phyloP scores from a whole-genome alignment of 1,140 invertebrate genomes.

The Samia ricini region DNA sequence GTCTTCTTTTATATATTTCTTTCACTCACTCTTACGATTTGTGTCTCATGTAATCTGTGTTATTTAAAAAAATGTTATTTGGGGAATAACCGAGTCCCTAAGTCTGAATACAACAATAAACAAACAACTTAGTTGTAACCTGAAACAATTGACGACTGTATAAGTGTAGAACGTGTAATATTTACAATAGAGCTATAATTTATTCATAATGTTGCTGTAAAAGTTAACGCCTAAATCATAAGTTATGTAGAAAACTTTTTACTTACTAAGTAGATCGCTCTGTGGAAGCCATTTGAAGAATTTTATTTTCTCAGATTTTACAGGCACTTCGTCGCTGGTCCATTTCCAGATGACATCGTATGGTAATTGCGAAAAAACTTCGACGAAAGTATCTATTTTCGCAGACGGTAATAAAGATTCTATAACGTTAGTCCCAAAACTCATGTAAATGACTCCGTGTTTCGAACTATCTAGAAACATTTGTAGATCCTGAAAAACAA shows the following conservation, averaged over 20 bases:
- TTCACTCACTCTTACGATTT: too few relatives aligned
- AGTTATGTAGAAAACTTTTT: neutral
- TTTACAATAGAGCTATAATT: neutral
- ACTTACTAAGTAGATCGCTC: neutral
- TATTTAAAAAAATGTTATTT: too few relatives aligned
- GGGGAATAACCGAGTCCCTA: too few relatives aligned
- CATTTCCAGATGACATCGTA: conserved; percentile 33
- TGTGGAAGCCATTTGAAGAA: conserved; percentile 3
- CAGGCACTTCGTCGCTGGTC: neutral
- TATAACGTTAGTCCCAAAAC: conserved; percentile 77
- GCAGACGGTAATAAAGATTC: conserved; percentile 50
- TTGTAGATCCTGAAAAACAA: conserved; percentile 55
- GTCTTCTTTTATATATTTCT: too few relatives aligned
- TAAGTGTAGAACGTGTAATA: too few relatives aligned
- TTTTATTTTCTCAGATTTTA: neutral
- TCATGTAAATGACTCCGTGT: conserved; percentile 79
- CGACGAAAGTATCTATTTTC: conserved; percentile 50
- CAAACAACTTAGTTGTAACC: neutral
- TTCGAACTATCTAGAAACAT: conserved; percentile 71
- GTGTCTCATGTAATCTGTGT: too few relatives aligned
- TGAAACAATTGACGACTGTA: neutral
- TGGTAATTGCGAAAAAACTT: conserved; percentile 53
- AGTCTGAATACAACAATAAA: neutral
- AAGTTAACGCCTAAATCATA: neutral
- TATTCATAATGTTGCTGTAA: neutral